A percentile compares a stretch with the other conserved stretches of the same genome.
Conservation (phyloP, 2,797 vertebrate genomes). For the Gobio occitaniae region DNA sequence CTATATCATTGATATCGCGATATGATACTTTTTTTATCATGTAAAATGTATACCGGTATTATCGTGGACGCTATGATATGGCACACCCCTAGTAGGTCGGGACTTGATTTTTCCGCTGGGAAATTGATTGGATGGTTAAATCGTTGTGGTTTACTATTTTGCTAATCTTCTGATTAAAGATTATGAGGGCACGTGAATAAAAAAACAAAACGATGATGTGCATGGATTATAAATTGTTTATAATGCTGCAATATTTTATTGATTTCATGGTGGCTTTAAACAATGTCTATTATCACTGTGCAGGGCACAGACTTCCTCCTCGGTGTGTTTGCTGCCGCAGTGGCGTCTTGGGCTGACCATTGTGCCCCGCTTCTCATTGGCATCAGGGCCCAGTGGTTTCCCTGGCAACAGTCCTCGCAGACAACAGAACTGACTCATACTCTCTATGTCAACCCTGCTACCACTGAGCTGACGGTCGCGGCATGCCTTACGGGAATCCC, state of each 20-base stretch:
- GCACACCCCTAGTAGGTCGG: not conserved
- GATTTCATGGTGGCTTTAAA: not conserved
- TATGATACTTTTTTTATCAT: too few relatives aligned
- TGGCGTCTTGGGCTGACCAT: slow-evolving; percentile 91
- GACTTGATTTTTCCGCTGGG: not conserved
- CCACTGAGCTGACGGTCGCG: slow-evolving; percentile 71
- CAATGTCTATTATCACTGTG: not conserved
- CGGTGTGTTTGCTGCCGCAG: slow-evolving; percentile 83
- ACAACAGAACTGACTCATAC: slow-evolving; percentile 58
- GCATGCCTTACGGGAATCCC: slow-evolving; percentile 82
- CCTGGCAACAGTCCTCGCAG: slow-evolving; percentile 71
- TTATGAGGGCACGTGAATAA: not conserved
- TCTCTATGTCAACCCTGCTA: slow-evolving; percentile 73
- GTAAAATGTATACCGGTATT: too few relatives aligned
- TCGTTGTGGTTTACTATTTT: not conserved
- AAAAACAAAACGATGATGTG: not conserved
- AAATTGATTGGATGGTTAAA: not conserved
- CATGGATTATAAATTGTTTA: too few relatives aligned
- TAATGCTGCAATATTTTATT: not conserved
- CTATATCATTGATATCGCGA: too few relatives aligned
- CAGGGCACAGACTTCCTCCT: slow-evolving; percentile 89
- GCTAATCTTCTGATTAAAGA: not conserved
- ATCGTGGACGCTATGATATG: too few relatives aligned
- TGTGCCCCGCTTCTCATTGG: slow-evolving; percentile 86
- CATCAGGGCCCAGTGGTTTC: slow-evolving; percentile 83